Base-by-base conservation (phyloP, 1,140 invertebrate genomes). In the Cotesia glomerata region DNA sequence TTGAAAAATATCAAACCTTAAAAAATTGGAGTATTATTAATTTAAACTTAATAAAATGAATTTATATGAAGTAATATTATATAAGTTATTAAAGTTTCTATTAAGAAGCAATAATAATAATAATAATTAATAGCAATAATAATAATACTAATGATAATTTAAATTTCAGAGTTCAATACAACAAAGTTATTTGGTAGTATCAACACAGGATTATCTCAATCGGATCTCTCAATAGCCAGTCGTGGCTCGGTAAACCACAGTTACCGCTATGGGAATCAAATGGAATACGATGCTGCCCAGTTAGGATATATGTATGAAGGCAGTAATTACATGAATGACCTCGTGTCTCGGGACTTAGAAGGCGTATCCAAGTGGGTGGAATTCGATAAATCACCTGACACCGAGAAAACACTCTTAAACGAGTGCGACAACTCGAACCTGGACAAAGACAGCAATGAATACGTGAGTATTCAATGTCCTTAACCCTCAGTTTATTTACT, bases 261-360 rank as follows among this genome's bases (percentile, higher is more conserved):
- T 74, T 94, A 94, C 78, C 89, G 91, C 52, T 94, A 94, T 78
- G 91, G 92, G 56, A 93, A 92, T 79, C 93, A 94, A 82, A 84
- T 92, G 73, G 90, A 92, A n/a, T 94, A 94, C 79, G 91, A 93
- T 68, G 89, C 91, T 72, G 92, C 92, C 32, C 89, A 90, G 63
- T 91, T 92, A 66, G 92, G 91, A 34, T 93, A 93, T 81, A 80
- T 90, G 13, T 91, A 90, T 77, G 84, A 75, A 89, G 67, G 64
- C 71, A 76, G 67, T 14, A 89, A 88, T 39, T 91, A 90, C 79
- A 76, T 85, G 32, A 78, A 79, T 49, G 84, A 85, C 70, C 77
- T 80, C 54, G 59, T 77, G 35, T 79, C 82, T 39, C 85, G 88
- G 64, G 85, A 88, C 61, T 79, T 87, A n/a, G 89, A 90, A 76